Base-by-base conservation (phyloP, 92 coral and sea anemone species). In the Umimayanthus chanpuru region DNA sequence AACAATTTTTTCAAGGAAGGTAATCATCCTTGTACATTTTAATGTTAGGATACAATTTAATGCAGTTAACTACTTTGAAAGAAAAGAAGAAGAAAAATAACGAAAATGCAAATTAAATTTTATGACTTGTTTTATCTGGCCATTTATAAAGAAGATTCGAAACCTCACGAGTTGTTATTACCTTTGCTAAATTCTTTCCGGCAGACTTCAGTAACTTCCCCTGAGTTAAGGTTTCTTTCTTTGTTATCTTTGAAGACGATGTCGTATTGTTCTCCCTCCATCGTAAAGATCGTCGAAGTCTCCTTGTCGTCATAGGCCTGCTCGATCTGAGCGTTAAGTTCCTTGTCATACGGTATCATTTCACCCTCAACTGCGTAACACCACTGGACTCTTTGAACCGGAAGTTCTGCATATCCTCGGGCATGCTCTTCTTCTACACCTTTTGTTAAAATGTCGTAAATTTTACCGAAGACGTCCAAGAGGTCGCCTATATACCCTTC, bases 131-230 rank as follows among this genome's bases (percentile, higher is more conserved):
- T 32, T 10, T 72, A 25, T 29, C 56, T 12, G 56, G 5, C 7
- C 5, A 9, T 43, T 43, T 43, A 43, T 43, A 43, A 6, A 43
- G 49, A 6, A 0, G 43, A 5, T 43, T 43, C 9, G n/a, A 0
- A 43, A 6, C 2, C 49, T 3, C 15, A 11, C 14, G 11, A 50
- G 30, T 72, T 29, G 39, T 14, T 20, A 30, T 81, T 94, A 94
- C 96, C 94, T 89, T 92, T 88, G 9, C 91, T 87, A 5, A 82
- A 20, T 23, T 92, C 98, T 73, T 91, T 90, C 21, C 98, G 92
- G 39, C 80, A 81, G 71, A 95, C 94, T 56, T 67, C 49, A 1
- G 85, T 66, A 21, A 25, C 44, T 6, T 85, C 79, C 11, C 87
- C 81, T 40, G 93, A 83, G 5, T 85, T 67, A 6, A 92, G 65